phyloP scores from a whole-genome alignment of 2,888 invertebrate genomes.

The Graphium colonna region DNA sequence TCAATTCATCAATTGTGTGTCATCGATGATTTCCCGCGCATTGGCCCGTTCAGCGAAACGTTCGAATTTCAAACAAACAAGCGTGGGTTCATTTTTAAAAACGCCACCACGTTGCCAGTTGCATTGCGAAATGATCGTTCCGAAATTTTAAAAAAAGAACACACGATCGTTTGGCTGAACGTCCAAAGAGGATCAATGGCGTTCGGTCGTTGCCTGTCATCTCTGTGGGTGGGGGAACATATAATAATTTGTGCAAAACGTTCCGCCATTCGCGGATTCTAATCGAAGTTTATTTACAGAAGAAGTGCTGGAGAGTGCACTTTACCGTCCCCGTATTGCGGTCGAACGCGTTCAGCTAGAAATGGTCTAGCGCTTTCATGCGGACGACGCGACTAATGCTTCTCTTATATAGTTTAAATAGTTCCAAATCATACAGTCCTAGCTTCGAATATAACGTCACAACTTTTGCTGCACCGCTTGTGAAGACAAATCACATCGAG shows the following conservation, averaged over 20 bases:
- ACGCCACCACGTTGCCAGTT: conserved; percentile 1
- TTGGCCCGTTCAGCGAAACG: conserved; percentile 57
- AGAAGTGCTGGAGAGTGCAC: conserved; percentile 30
- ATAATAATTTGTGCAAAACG: conserved; percentile 79
- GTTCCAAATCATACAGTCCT: not conserved
- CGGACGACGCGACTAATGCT: too few relatives aligned
- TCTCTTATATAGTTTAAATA: too few relatives aligned
- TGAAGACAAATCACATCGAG: not conserved
- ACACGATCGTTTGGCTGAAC: conserved; percentile 44
- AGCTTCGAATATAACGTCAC: not conserved
- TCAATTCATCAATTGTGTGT: conserved; percentile 70
- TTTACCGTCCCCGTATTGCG: conserved; percentile 29
- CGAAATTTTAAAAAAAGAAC: conserved; percentile 4
- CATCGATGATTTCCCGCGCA: conserved; percentile 50
- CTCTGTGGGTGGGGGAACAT: conserved; percentile 74
- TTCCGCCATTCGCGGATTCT: conserved; percentile 73
- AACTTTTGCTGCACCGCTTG: not conserved
- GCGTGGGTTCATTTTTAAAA: not conserved
- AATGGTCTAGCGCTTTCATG: too few relatives aligned
- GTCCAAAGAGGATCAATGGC: conserved; percentile 46
- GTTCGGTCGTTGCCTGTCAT: conserved; percentile 76
- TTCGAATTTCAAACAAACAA: conserved; percentile 10
- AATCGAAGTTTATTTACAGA: conserved; percentile 74
- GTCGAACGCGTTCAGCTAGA: too few relatives aligned
- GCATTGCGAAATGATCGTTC: not conserved